Base-by-base conservation (phyloP, 2,797 vertebrate species). In the Paedocypris micromegethes region DNA sequence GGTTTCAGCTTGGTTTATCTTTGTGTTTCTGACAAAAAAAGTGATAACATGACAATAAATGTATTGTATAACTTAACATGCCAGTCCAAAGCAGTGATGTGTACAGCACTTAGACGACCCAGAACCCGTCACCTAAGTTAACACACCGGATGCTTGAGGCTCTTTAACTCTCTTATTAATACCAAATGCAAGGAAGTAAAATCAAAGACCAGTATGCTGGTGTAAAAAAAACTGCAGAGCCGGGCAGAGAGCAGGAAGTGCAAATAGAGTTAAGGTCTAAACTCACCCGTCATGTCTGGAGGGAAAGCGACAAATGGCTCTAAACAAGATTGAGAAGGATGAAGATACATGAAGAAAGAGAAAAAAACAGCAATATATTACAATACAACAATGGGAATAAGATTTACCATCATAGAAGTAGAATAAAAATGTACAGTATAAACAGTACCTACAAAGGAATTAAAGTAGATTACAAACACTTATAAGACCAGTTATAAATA, bases 261-360 rank as follows among this genome's bases (percentile, higher is more conserved):
- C 72, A 70, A 73, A 73, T 64, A 71, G 71, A 71, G 71, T 74
- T 68, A 67, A 73, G 82, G 73, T 23, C 74, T 64, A 83, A 75
- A 87, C 89, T 90, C 83, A 90, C 90, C 91, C 68, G 85, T 77
- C 74, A 91, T 89, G 85, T 95, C 92, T 37, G 93, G 91, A 79
- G 93, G 89, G 77, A 97, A 93, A 43, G 93, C 94, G 2, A 89
- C 83, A 57, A 93, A 87, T 74, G 95, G 95, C 83, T 95, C 96
- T 98, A 89, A 49, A 81, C 81, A 83, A 76, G 49, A 57, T 72
- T 80, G 68, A 64, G 52, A 45, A 66, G 49, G 59, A 68, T 41
- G 43, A 7, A 62, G 52, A 68, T 37, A 43, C 4, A 53, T 5
- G 58, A 37, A 66, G 55, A 57, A 68, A 47, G 58, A 58, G 37